Evolutionary conservation across 1,140 invertebrate genomes (phyloP).

Genomic region (Hydropsyche tenuis): DNA sequence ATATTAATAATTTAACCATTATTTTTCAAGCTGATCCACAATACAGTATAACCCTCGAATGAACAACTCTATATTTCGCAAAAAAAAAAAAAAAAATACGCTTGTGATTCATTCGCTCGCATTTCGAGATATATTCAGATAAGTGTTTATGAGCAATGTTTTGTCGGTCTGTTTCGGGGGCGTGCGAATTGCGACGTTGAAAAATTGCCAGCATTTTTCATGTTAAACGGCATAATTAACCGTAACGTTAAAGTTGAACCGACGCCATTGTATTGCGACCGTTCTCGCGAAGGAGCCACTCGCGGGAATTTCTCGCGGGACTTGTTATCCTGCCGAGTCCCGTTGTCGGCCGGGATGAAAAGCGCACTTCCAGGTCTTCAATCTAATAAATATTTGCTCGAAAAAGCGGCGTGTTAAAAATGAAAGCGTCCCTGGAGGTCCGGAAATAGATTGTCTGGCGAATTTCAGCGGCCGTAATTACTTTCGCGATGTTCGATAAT

Average conservation of each 20-base stretch:
- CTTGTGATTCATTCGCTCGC: too few species aligned
- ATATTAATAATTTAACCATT: too few species aligned
- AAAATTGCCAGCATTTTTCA: conserved; percentile 32
- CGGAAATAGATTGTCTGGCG: background rate
- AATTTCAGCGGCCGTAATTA: background rate
- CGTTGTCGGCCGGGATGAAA: conserved; percentile 17
- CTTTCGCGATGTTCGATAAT: background rate
- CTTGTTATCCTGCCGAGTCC: conserved; percentile 23
- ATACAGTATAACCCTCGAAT: too few species aligned
- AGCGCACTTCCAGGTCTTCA: background rate
- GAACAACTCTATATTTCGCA: too few species aligned
- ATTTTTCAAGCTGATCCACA: too few species aligned
- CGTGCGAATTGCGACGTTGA: conserved; percentile 6
- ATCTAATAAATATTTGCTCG: background rate
- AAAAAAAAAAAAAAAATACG: too few species aligned
- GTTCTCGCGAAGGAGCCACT: conserved; percentile 37
- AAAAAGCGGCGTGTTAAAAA: conserved; percentile 5
- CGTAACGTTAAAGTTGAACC: conserved; percentile 13
- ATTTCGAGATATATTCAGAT: conserved; percentile 3
- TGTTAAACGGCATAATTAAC: conserved; percentile 36
- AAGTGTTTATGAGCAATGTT: conserved; percentile 10
- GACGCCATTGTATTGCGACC: background rate
- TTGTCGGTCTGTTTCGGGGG: background rate
- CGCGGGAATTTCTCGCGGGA: conserved; percentile 41
- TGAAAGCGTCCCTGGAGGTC: background rate